Evolutionary conservation across 2,797 vertebrate species (phyloP).

Genomic region (Mareca penelope): DNA sequence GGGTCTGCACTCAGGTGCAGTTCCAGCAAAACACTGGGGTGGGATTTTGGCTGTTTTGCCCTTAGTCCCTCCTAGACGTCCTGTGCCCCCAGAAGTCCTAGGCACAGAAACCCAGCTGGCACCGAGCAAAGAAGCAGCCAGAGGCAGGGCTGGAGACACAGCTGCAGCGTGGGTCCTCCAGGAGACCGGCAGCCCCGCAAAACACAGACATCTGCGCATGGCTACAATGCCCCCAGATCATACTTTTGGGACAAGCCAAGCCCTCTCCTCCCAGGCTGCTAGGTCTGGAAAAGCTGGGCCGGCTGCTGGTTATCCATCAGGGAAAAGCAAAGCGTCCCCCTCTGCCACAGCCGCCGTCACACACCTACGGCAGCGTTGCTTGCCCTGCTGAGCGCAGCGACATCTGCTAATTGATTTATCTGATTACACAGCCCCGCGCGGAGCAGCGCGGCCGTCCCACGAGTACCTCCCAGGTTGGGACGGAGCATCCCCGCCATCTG

Average conservation of each 20-base stretch:
- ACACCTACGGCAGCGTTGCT: constrained; percentile 17
- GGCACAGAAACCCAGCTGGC: background rate
- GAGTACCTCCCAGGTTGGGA: constrained; percentile 69
- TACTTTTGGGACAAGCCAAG: background rate
- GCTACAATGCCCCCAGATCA: background rate
- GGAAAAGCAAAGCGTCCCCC: background rate
- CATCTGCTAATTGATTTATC: constrained; percentile 65
- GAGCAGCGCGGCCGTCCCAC: background rate
- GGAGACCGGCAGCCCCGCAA: background rate
- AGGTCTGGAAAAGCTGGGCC: background rate
- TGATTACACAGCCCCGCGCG: constrained; percentile 43
- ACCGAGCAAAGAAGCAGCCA: background rate
- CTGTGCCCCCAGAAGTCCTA: background rate
- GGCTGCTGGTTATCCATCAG: background rate
- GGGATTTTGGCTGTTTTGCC: background rate
- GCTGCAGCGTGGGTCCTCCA: background rate
- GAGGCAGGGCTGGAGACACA: background rate
- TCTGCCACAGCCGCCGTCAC: background rate
- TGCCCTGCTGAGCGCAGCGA: constrained; percentile 53
- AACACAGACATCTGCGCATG: background rate
- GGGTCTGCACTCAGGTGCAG: background rate
- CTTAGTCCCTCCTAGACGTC: background rate
- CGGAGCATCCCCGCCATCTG: constrained; percentile 71
- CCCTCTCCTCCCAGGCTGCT: background rate
- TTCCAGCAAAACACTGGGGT: background rate